phyloP scores from a whole-genome alignment of 2,888 invertebrate species.

The Sturmia bella region DNA sequence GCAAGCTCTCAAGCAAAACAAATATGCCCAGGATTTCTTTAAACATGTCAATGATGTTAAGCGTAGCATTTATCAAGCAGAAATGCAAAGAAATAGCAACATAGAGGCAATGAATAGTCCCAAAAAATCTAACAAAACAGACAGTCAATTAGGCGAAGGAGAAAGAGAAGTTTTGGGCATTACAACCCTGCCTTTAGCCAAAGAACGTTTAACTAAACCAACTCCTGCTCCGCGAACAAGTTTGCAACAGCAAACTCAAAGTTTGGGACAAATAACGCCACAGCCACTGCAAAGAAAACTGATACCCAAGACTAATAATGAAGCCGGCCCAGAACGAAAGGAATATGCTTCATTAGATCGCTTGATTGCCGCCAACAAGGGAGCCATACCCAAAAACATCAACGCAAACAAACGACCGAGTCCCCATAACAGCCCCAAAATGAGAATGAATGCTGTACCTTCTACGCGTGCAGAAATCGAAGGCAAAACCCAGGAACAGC shows the following conservation, averaged over 20 bases:
- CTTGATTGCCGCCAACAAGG: constrained; percentile 77
- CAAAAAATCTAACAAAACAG: constrained; percentile 51
- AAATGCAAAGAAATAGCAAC: constrained; percentile 78
- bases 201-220: constrained; percentile 76
- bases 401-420: constrained; percentile 49
- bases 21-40: constrained; percentile 82
- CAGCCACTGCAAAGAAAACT: constrained; percentile 67
- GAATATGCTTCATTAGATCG: constrained; percentile 80
- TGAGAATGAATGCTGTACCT: constrained; percentile 59
- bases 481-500: constrained; percentile 13
- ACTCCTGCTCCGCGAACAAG: constrained; percentile 78
- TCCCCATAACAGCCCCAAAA: constrained; percentile 71
- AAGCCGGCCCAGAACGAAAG: constrained; percentile 65
- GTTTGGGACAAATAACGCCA: constrained; percentile 43
- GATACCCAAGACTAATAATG: constrained; percentile 56
- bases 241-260: constrained; percentile 66
- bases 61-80: constrained; percentile 81
- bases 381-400: constrained; percentile 78
- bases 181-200: constrained; percentile 77
- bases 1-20: constrained; percentile 80
- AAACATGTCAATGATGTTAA: constrained; percentile 82
- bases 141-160: constrained; percentile 53
- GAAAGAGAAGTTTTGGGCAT: constrained; percentile 63
- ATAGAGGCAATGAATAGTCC: constrained; percentile 54
- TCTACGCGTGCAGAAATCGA: constrained; percentile 16